Evolutionary conservation across 2,888 invertebrate species (phyloP).

Genomic region (Cheilosia urbana): DNA sequence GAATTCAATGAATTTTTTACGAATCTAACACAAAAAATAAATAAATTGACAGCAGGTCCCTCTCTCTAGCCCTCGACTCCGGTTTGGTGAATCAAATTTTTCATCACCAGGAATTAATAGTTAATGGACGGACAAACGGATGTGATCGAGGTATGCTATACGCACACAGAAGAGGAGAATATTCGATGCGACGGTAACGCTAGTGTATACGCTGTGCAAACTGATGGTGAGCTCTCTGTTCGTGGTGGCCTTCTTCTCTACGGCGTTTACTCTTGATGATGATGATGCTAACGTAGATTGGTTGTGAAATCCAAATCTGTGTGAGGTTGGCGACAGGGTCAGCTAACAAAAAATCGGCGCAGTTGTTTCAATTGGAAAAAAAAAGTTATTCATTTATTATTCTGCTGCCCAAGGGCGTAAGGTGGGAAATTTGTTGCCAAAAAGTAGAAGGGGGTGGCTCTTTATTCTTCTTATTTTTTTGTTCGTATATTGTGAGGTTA

Average conservation of each 20-base stretch:
- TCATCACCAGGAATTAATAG: slow-evolving; percentile 75
- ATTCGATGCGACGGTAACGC: neutral
- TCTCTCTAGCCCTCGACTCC: neutral
- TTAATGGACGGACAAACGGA: slow-evolving; percentile 71
- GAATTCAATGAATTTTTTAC: slow-evolving; percentile 67
- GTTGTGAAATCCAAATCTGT: slow-evolving; percentile 53
- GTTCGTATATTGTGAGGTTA: neutral
- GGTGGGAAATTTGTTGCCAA: slow-evolving; percentile 23
- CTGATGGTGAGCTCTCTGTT: slow-evolving; percentile 2
- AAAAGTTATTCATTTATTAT: slow-evolving; percentile 48
- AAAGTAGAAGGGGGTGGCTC: slow-evolving; percentile 20
- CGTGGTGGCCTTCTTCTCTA: slow-evolving; percentile 9
- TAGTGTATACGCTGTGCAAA: neutral
- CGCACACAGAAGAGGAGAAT: neutral
- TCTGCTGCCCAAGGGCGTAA: slow-evolving; percentile 29
- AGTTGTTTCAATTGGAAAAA: slow-evolving; percentile 69
- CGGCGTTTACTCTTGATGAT: slow-evolving; percentile 37
- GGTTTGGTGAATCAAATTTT: slow-evolving; percentile 69
- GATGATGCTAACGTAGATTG: slow-evolving; percentile 52
- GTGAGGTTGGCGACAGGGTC: slow-evolving; percentile 19
- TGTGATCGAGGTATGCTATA: slow-evolving; percentile 34
- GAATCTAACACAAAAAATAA: slow-evolving; percentile 54
- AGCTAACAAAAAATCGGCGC: slow-evolving; percentile 31
- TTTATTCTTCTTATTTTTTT: neutral
- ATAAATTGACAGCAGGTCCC: slow-evolving; percentile 36